Evolutionary conservation across 1,140 invertebrate species (phyloP).

Genomic region (Rhagoletis pomonella): DNA sequence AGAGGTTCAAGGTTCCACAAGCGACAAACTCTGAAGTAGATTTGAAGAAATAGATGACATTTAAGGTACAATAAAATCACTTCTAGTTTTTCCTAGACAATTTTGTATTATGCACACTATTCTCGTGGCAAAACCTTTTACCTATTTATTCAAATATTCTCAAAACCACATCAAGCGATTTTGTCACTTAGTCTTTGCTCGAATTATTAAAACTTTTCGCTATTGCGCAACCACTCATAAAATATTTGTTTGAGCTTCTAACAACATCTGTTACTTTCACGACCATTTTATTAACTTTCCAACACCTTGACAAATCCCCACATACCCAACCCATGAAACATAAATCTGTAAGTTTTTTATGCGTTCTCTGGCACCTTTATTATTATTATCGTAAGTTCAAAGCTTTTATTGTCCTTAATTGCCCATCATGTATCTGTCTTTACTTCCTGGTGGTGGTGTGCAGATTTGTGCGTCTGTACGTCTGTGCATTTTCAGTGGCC

Average conservation of each 20-base stretch:
- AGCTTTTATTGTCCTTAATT: conserved; percentile 52
- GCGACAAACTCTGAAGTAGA: too few relatives aligned
- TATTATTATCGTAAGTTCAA: conserved; percentile 20
- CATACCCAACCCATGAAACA: background rate
- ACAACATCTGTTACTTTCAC: conserved; percentile 4
- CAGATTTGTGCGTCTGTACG: background rate
- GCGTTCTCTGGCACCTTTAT: conserved; percentile 1
- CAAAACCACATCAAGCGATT: too few relatives aligned
- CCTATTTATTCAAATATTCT: too few relatives aligned
- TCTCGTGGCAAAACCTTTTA: too few relatives aligned
- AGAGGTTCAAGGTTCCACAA: too few relatives aligned
- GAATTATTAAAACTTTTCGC: too few relatives aligned
- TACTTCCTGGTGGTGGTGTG: background rate
- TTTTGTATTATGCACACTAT: too few relatives aligned
- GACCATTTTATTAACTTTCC: conserved; percentile 46
- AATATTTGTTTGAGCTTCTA: background rate
- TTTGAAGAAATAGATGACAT: too few relatives aligned
- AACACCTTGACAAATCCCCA: conserved; percentile 18
- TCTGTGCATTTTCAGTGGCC: background rate
- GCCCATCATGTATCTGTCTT: conserved; percentile 49
- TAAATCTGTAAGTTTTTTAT: background rate
- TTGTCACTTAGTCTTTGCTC: too few relatives aligned
- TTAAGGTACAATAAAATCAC: too few relatives aligned
- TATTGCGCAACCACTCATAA: too few relatives aligned
- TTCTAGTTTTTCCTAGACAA: too few relatives aligned